These are phyloP conservation scores for Drosophila asahinai DNA, from an alignment of 1,140 invertebrate genomes.

Conservation along the genomic window DNA sequence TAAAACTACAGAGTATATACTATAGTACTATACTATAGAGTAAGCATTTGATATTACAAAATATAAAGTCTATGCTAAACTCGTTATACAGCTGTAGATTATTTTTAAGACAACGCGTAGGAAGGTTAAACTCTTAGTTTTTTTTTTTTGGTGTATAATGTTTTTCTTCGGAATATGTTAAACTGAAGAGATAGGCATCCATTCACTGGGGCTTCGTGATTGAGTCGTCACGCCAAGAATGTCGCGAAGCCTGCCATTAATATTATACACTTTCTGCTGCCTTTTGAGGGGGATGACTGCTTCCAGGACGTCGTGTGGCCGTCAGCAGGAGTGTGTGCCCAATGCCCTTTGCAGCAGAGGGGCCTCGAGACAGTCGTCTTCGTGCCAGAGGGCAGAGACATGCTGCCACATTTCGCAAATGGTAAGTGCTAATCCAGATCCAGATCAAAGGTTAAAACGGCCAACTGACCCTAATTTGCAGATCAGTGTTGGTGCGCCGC, in stretches of 20 bases:
- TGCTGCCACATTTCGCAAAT: constrained; percentile 1
- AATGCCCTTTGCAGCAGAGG: background rate
- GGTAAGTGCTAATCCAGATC: background rate
- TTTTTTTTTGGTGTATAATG: too few species aligned
- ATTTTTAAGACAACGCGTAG: too few species aligned
- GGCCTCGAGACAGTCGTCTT: too few species aligned
- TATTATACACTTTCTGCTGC: background rate
- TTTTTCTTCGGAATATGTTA: background rate
- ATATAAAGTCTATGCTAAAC: too few species aligned
- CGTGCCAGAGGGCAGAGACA: background rate
- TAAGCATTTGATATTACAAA: too few species aligned
- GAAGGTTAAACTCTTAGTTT: too few species aligned
- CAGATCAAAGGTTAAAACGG: background rate
- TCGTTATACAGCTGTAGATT: too few species aligned
- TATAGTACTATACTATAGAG: too few species aligned
- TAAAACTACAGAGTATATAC: too few species aligned
- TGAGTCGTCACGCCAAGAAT: background rate
- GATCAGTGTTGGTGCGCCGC: background rate
- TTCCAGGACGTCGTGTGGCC: background rate
- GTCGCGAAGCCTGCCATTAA: background rate
- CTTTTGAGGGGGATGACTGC: background rate
- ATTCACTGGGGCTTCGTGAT: background rate
- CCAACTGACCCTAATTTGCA: background rate
- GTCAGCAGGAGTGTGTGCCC: constrained; percentile 7
- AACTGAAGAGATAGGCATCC: background rate